Percentiles rank a stretch among this genome's conserved stretches.
Evolutionary conservation across 2,113 vertebrate genomes (phyloP).

Genomic region (Ochotona curzoniae): DNA sequence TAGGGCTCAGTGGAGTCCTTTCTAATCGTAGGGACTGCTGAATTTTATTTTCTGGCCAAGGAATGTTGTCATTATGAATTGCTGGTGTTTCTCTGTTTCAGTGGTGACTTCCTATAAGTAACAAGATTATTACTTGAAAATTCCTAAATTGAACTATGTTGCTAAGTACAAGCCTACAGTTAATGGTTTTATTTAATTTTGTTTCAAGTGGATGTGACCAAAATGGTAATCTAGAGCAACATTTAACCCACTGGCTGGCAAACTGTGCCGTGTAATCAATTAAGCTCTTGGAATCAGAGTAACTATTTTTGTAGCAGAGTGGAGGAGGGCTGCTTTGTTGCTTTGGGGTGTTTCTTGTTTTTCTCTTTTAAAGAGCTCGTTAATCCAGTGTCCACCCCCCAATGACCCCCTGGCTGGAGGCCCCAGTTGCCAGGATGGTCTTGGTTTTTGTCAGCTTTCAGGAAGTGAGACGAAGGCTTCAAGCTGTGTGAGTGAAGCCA

Average conservation of each 20-base stretch:
- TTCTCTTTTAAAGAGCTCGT: conserved; percentile 43
- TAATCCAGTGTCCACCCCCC: neutral
- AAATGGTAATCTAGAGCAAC: conserved; percentile 58
- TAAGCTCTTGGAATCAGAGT: conserved; percentile 8
- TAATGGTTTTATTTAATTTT: conserved; percentile 66
- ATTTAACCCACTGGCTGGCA: conserved; percentile 64
- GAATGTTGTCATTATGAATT: conserved; percentile 19
- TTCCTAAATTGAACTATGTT: conserved; percentile 13
- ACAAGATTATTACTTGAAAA: conserved; percentile 62
- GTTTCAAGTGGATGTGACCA: conserved; percentile 57
- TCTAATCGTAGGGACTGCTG: conserved; percentile 25
- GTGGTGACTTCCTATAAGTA: conserved; percentile 60
- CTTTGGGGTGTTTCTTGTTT: neutral
- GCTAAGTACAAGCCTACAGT: neutral
- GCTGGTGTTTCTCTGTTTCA: conserved; percentile 21
- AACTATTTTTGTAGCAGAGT: conserved; percentile 46
- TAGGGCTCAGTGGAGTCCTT: neutral
- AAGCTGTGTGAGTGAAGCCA: neutral
- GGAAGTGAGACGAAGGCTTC: neutral
- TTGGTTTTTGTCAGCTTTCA: conserved; percentile 9
- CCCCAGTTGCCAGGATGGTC: neutral
- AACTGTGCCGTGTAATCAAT: conserved; percentile 30
- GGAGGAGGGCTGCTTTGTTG: neutral
- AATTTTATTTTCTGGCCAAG: conserved; percentile 45
- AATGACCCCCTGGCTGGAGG: neutral